Evolutionary conservation across 2,888 invertebrate species (phyloP).

Genomic region (Copidosoma aretas): DNA sequence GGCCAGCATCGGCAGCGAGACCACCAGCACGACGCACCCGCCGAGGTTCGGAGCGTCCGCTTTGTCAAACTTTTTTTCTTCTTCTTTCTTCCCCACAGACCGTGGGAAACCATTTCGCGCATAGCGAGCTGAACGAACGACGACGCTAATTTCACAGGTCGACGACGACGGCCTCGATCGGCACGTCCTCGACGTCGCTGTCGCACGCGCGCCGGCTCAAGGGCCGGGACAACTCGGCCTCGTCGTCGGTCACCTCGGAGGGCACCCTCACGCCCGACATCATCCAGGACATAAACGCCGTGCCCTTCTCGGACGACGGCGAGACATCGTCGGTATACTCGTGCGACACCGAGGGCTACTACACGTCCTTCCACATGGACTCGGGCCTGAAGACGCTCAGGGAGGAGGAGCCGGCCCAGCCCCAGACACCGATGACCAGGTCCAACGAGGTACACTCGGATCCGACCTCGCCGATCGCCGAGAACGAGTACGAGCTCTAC

Average conservation of each 20-base stretch:
- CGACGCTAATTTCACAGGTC: slow-evolving; percentile 51
- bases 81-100: too few relatives aligned
- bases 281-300: slow-evolving; percentile 73
- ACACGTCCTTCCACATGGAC: slow-evolving; percentile 96
- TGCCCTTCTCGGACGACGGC: slow-evolving; percentile 72
- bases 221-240: slow-evolving; percentile 72
- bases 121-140: neutral
- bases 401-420: slow-evolving; percentile 71
- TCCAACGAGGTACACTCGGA: slow-evolving; percentile 68
- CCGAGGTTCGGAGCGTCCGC: slow-evolving; percentile 53
- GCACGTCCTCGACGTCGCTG: slow-evolving; percentile 61
- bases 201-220: slow-evolving; percentile 59
- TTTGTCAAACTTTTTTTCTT: neutral
- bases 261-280: slow-evolving; percentile 85
- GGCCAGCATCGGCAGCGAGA: slow-evolving; percentile 85
- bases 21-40: slow-evolving; percentile 71
- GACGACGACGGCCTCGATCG: slow-evolving; percentile 60
- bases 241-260: slow-evolving; percentile 84
- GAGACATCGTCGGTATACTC: slow-evolving; percentile 92
- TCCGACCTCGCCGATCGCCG: slow-evolving; percentile 75
- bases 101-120: too few relatives aligned
- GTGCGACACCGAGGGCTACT: slow-evolving; percentile 96
- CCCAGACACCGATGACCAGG: slow-evolving; percentile 74
- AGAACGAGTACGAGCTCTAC: slow-evolving; percentile 89
- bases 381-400: slow-evolving; percentile 87